These are phyloP conservation scores for Dermochelys coriacea DNA, from an alignment of 2,797 vertebrate species.

Conservation along the genomic window DNA sequence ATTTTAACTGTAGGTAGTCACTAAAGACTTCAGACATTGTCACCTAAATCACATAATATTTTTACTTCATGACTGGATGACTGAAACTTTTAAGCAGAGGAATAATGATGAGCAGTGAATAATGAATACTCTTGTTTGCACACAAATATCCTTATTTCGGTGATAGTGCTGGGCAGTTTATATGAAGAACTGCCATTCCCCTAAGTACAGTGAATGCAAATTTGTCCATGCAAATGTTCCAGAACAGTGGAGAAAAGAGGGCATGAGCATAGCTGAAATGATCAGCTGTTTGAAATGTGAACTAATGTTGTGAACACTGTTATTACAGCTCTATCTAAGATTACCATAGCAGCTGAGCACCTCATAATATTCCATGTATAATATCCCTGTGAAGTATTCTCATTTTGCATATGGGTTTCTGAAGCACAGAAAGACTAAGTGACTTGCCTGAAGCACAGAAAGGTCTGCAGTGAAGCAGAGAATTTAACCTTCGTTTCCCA, in stretches of 20 bases:
- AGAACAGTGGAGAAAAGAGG: neutral
- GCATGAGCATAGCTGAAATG: neutral
- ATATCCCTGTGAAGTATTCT: neutral
- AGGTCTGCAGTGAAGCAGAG: neutral
- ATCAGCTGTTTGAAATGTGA: neutral
- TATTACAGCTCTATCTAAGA: neutral
- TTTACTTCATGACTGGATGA: neutral
- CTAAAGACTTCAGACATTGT: neutral
- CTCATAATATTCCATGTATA: neutral
- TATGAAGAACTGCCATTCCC: neutral
- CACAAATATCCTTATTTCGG: neutral
- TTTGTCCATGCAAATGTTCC: neutral
- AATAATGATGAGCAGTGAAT: neutral
- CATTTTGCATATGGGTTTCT: neutral
- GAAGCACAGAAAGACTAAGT: neutral
- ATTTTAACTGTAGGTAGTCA: neutral
- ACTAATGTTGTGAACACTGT: neutral
- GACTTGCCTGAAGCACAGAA: neutral
- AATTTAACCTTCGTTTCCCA: neutral
- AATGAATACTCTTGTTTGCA: neutral
- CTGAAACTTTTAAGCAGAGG: neutral
- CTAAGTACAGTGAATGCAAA: neutral
- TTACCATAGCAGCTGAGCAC: neutral
- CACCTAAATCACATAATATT: neutral
- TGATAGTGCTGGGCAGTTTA: neutral